These are phyloP conservation scores for Elmis aenea DNA, from an alignment of 2,888 invertebrate species.

Conservation along the genomic window DNA sequence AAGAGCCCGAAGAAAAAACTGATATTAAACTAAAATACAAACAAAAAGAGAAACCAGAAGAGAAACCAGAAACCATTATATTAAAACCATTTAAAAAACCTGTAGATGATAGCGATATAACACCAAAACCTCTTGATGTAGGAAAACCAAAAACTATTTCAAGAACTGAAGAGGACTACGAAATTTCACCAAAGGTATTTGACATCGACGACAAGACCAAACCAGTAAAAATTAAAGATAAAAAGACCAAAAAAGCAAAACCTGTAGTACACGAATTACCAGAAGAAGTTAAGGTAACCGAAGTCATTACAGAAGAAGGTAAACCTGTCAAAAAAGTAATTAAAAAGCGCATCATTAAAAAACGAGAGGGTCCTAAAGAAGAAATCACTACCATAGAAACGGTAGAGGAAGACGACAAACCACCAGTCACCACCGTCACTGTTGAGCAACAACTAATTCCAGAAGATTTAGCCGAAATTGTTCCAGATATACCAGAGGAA, in stretches of 20 bases:
- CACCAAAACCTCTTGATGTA: slow-evolving; percentile 1
- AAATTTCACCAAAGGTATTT: slow-evolving; percentile 22
- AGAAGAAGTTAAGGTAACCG: slow-evolving; percentile 24
- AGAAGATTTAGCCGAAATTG: slow-evolving; percentile 8
- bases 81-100: slow-evolving; percentile 42
- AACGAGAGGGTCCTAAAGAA: slow-evolving; percentile 35
- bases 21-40: slow-evolving; percentile 43
- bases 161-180: neutral
- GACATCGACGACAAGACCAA: slow-evolving; percentile 19
- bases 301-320: slow-evolving; percentile 14
- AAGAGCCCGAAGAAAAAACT: slow-evolving; percentile 44
- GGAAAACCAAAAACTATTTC: slow-evolving; percentile 9
- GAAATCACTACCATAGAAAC: slow-evolving; percentile 46
- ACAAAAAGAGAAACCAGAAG: slow-evolving; percentile 33
- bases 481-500: slow-evolving; percentile 25
- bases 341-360: slow-evolving; percentile 40
- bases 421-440: slow-evolving; percentile 24
- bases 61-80: slow-evolving; percentile 40
- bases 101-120: slow-evolving; percentile 40
- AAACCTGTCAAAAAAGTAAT: slow-evolving; percentile 26
- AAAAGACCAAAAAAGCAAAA: slow-evolving; percentile 32
- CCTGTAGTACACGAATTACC: slow-evolving; percentile 35
- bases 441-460: slow-evolving; percentile 34
- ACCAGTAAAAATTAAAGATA: slow-evolving; percentile 9
- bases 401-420: slow-evolving; percentile 28